Conservation (phyloP, 2,797 vertebrate genomes). For the Trachops cirrhosus region DNA sequence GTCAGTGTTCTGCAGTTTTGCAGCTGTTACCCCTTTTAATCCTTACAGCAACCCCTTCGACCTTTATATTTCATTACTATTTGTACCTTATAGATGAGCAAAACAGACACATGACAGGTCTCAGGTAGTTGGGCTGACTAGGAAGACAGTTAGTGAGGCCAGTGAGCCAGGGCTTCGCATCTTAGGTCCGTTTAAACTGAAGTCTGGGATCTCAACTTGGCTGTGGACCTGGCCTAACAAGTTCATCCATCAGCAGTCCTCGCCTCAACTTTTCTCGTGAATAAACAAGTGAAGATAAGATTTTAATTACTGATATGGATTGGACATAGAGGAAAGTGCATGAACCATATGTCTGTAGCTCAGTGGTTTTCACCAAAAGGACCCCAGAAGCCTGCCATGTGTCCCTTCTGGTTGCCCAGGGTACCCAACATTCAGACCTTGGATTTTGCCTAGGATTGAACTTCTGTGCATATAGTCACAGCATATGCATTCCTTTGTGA, state of each 20-base stretch:
- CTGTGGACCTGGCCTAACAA: neutral
- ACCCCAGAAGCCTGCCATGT: neutral
- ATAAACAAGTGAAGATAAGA: neutral
- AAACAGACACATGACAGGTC: neutral
- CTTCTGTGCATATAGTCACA: neutral
- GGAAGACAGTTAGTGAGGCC: neutral
- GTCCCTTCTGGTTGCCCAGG: neutral
- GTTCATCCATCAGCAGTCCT: neutral
- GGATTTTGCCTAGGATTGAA: neutral
- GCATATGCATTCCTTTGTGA: neutral
- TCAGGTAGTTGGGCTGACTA: neutral
- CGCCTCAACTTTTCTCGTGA: neutral
- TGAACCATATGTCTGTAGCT: neutral
- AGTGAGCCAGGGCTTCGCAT: fast-evolving
- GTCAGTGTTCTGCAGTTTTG: neutral
- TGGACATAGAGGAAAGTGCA: neutral
- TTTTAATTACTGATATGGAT: neutral
- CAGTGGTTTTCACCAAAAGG: neutral
- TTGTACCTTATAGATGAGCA: neutral
- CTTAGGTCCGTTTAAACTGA: neutral
- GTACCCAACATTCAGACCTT: neutral
- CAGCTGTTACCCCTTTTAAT: neutral
- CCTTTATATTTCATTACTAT: neutral
- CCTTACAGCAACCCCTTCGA: neutral
- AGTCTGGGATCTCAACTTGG: neutral